Evolutionary conservation across 2,888 invertebrate species (phyloP).

Genomic region (Conus canariensis): DNA sequence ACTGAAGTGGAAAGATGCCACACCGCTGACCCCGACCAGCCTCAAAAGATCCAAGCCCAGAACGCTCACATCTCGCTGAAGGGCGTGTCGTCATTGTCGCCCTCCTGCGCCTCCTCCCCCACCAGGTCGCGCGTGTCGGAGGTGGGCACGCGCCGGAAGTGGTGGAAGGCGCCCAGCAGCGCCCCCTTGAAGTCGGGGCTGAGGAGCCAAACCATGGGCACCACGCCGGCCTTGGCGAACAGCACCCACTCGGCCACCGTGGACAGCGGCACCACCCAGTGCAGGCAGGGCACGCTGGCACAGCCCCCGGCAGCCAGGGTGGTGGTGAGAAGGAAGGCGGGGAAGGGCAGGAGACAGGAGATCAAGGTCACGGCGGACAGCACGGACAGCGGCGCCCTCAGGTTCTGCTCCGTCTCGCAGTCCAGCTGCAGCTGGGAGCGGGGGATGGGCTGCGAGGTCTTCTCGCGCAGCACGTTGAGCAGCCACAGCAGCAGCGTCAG

Average conservation of each 20-base stretch:
- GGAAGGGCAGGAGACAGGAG: conserved; percentile 50
- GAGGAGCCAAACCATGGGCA: conserved; percentile 49
- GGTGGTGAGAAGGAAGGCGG: conserved; percentile 50
- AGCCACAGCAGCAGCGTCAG: conserved; percentile 45
- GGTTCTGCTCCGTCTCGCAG: conserved; percentile 48
- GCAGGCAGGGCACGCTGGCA: conserved; percentile 39
- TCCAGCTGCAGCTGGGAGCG: conserved; percentile 49
- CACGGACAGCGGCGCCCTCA: conserved; percentile 43
- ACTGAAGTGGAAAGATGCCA: too few relatives aligned
- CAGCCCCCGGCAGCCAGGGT: conserved; percentile 50
- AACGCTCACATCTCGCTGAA: conserved; percentile 43
- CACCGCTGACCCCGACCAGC: too few relatives aligned
- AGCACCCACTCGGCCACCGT: conserved; percentile 54
- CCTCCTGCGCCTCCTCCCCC: conserved; percentile 39
- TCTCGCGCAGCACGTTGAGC: conserved; percentile 43
- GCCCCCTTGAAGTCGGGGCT: conserved; percentile 50
- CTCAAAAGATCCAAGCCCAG: too few relatives aligned
- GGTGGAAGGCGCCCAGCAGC: conserved; percentile 49
- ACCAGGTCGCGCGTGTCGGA: conserved; percentile 53
- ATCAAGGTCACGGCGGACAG: conserved; percentile 47
- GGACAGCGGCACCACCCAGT: conserved; percentile 50
- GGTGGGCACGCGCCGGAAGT: conserved; percentile 52
- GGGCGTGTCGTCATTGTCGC: conserved; percentile 47
- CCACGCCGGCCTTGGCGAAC: conserved; percentile 53
- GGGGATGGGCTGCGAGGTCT: conserved; percentile 46